Base-by-base conservation (phyloP, 2,888 invertebrate species). In the Leucoptera coffeella region DNA sequence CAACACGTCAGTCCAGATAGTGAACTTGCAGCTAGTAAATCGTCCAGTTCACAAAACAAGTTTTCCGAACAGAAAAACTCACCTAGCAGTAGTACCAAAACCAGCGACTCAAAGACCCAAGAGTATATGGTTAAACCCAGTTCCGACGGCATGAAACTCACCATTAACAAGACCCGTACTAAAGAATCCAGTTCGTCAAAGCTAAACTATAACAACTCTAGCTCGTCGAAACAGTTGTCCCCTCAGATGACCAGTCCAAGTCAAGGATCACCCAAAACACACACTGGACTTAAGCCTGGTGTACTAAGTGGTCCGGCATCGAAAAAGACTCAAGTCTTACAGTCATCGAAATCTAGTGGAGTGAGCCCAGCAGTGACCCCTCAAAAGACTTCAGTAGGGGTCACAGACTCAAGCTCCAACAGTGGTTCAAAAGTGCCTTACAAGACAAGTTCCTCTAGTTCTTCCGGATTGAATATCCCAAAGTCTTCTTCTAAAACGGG, bases 41-140 rank as follows among this genome's bases (percentile, higher is more conserved):
- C 73, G 7, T 58, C 71, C 26, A 58, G 69, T 39, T 49, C 48
- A 37, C 34, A 49, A 15, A 57, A 45, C 31, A 67, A 62, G 41
- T 60, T 72, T 31, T 59, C 73, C 3, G 73, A 77, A 45, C 55
- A 71, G 36, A 60, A 69, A 51, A 52, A 53, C 39, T 60, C 52
- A 37, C 45, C 47, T 35, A 61, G 57, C 29, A 52, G 57, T 36
- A 59, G 56, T 34, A 45, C 55, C 35, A 58, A 62, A 44, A 32
- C 53, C 14, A 53, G 42, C 32, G 60, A 69, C 35, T 73, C 59
- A 30, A 84, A 84, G 57, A 83, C 83, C 45, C 82, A 84, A 14
- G 89, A 89, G 43, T 91, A 91, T 42, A 88, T 88, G 82, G 87
- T 92, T 1, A 92, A 91, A 45, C 85, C 85, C 11, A 88, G 89